These are phyloP conservation scores for Struthidea cinerea DNA, from an alignment of 2,113 vertebrate species.

Conservation along the genomic window DNA sequence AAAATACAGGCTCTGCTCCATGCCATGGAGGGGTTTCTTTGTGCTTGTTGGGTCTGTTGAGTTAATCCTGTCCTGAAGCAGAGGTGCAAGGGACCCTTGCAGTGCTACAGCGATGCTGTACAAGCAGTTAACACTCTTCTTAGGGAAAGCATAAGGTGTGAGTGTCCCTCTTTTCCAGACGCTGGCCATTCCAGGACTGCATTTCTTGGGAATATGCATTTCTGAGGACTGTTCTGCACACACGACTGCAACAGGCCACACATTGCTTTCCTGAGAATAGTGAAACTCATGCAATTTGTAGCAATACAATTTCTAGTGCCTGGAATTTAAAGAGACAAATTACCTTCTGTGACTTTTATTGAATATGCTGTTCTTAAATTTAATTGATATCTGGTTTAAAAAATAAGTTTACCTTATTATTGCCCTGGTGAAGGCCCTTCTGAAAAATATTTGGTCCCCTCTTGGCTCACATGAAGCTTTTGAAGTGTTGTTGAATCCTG, in stretches of 20 bases:
- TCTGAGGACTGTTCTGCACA: not conserved
- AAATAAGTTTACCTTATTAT: not conserved
- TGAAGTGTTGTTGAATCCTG: not conserved
- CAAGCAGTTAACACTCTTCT: not conserved
- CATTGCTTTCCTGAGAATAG: not conserved
- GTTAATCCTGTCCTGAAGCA: not conserved
- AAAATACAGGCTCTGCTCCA: not conserved
- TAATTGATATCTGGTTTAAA: not conserved
- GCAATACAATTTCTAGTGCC: not conserved
- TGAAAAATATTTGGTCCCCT: not conserved
- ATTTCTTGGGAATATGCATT: not conserved
- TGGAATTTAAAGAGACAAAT: not conserved
- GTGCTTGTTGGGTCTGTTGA: not conserved
- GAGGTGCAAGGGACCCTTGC: not conserved
- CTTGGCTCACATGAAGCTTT: not conserved
- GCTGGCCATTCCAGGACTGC: not conserved
- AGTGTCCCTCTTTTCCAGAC: not conserved
- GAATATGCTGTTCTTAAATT: not conserved
- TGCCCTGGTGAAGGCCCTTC: not conserved
- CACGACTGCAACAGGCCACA: not conserved
- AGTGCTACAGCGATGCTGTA: not conserved
- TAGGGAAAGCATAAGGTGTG: not conserved
- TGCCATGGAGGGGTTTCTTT: not conserved
- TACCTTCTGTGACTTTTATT: not conserved
- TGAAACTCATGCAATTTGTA: not conserved